Evolutionary conservation across 1,140 invertebrate genomes (phyloP), one percentile per base, ranked within the genome.

Genomic region (Lordiphosa mommai): DNA sequence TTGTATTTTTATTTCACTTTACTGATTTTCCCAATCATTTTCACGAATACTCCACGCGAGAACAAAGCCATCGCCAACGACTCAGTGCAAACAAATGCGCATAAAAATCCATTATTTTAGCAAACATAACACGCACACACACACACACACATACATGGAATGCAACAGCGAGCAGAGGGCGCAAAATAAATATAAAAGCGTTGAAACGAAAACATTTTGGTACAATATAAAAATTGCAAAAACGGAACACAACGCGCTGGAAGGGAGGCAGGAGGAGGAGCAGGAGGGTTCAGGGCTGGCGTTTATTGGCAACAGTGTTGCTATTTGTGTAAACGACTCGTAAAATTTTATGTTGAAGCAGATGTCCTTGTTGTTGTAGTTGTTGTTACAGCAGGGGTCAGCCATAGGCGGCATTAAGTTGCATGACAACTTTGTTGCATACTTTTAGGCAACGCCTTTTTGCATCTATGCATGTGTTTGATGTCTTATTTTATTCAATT

Each of bases 221-320:
- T 72, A 72, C 72, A 77, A 82, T 67, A 82, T 82, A 82, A 77
- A 84, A 82, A 82, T 76, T 74, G 71, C 61, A 74, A 72, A 64
- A 84, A 64, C 32, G 40, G 48, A 59, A 52, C 48, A 41, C 40
- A 51, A 36, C n/a, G n/a, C n/a, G n/a, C n/a, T 46, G 37, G 61
- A 49, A 27, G 30, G 7, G 14, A 34, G 33, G n/a, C 27, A 36
- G 41, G 20, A 7, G 23, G 23, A 7, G 13, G 16, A 9, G 2
- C n/a, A 1, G 29, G 14, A 30, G 8, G 34, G 23, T 32, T 38
- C 32, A 33, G 37, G 52, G 36, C 43, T 40, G 50, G 72, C 56
- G 72, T 82, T 82, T 82, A 82, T 84, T 82, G 77, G 77, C 77
- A 82, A 82, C 77, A 84, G 77, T 82, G 77, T 82, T 82, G 77